phyloP scores from a whole-genome alignment of 2,113 vertebrate species.

The Apus apus region DNA sequence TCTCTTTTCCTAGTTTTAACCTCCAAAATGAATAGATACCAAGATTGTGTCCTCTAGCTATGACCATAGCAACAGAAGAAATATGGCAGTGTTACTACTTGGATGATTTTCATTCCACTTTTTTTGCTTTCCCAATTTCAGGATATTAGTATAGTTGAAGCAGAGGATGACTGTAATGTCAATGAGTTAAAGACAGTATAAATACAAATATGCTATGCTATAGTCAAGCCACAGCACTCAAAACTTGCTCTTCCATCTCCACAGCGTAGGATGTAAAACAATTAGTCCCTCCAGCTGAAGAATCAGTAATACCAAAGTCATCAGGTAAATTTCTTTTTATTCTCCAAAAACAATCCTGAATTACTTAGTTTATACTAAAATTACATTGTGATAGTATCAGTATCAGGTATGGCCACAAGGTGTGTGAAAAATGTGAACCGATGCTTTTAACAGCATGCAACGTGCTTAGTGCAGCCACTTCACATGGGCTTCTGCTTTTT shows the following conservation, averaged over 20 bases:
- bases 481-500: background rate
- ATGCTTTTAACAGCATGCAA: background rate
- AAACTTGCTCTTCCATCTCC: background rate
- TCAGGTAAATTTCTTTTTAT: background rate
- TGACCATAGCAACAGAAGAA: background rate
- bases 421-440: background rate
- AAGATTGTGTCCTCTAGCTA: background rate
- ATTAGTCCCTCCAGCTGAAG: background rate
- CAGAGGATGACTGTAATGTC: background rate
- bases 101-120: background rate
- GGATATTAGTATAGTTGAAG: background rate
- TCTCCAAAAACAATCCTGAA: background rate
- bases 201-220: background rate
- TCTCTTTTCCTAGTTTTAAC: background rate
- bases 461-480: fast-evolving
- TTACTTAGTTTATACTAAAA: background rate
- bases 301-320: background rate
- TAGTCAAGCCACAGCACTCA: background rate
- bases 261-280: background rate
- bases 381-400: background rate
- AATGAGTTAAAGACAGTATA: background rate
- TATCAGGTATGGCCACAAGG: background rate
- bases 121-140: background rate
- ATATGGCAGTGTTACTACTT: background rate
- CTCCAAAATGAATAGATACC: background rate